phyloP scores from a whole-genome alignment of 2,113 vertebrate genomes.

The Cisticola juncidis region DNA sequence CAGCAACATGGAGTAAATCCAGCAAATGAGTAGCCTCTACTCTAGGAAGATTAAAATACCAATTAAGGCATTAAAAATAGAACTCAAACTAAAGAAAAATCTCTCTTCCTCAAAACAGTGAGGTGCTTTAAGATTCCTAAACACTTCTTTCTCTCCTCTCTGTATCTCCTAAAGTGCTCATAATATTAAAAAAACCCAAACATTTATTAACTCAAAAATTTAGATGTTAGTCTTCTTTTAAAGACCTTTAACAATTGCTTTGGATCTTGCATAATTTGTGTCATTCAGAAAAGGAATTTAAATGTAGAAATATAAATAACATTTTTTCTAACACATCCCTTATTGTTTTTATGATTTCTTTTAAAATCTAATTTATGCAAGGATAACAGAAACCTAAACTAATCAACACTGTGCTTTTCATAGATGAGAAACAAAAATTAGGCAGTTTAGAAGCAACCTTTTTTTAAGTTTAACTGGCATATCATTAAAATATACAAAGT shows the following conservation, averaged over 20 bases:
- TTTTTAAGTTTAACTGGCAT: not conserved
- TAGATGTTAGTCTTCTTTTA: not conserved
- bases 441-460: not conserved
- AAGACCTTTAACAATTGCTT: not conserved
- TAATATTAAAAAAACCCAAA: not conserved
- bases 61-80: not conserved
- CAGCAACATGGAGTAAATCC: not conserved
- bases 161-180: not conserved
- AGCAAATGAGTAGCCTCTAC: not conserved
- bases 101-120: not conserved
- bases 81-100: not conserved
- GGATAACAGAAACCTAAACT: not conserved
- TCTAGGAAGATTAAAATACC: not conserved
- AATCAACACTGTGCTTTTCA: not conserved
- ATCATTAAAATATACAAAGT: not conserved
- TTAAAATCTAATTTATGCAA: not conserved
- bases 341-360: not conserved
- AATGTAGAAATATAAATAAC: not conserved
- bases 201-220: not conserved
- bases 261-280: not conserved
- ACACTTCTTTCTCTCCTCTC: not conserved
- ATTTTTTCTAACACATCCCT: not conserved
- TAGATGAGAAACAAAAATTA: not conserved
- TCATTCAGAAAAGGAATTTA: not conserved
- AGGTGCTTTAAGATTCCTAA: not conserved